Evolutionary conservation across 2,113 vertebrate species (phyloP), one percentile per base, ranked within the genome.

Genomic region (Benitochromis conjunctus): DNA sequence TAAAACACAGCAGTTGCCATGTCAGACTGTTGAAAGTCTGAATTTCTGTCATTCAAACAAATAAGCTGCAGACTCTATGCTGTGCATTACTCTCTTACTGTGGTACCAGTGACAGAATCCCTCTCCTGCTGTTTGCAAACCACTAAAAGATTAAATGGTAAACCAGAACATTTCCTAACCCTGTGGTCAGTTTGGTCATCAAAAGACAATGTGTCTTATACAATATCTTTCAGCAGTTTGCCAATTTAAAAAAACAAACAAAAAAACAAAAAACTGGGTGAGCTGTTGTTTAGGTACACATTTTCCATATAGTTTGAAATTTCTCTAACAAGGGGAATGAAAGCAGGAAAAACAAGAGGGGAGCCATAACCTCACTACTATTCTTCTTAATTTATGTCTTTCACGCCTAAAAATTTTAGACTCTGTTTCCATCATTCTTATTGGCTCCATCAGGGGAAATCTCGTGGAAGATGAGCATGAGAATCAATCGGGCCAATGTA

Each of bases 91-190:
- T 34, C 51, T 48, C 56, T 56, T 21, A 29, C 43, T 66, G 36
- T 57, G 46, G 43, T 24, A 60, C 26, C n/a, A 24, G 3, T n/a
- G 38, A 83, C 36, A 64, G 9, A 86, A 71, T 84, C 53, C 12
- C 80, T 18, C 51, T 76, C 29, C 26, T 62, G 12, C 41, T 55
- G 64, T 84, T 81, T 82, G 18, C 5, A 31, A 81, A 38, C 21
- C 66, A 76, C 60, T 36, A 62, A 58, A 69, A 69, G n/a, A 89
- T 81, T 77, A 85, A 84, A 91, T 51, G 38, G 66, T 86, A 84
- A 81, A 88, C 89, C 74, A 55, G 76, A 71, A 86, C 53, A 82
- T 84, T 87, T 87, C 84, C 85, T 85, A 13, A 46, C 58, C 66
- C 43, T 82, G 83, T 56, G 87, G 91, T 83, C 31, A 83, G 11